phyloP scores from a whole-genome alignment of 1,140 invertebrate genomes.

The Thaumatotibia leucotreta region DNA sequence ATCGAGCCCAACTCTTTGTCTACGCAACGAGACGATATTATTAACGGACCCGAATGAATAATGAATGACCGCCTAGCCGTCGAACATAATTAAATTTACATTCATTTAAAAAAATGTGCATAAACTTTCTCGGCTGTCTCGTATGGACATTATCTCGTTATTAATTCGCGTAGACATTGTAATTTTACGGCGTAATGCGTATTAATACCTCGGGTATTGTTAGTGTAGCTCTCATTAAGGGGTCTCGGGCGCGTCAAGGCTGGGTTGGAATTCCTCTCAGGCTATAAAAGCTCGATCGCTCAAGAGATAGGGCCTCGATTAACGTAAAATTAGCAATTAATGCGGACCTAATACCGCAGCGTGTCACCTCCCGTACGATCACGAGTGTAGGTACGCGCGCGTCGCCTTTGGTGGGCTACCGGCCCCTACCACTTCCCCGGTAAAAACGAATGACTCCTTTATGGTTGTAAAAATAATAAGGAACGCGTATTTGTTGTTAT shows the following conservation, averaged over 20 bases:
- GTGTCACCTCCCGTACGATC: conserved; percentile 34
- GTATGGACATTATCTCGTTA: conserved; percentile 31
- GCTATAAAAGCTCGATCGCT: conserved; percentile 31
- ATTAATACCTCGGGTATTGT: conserved; percentile 40
- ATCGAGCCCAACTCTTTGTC: conserved; percentile 46
- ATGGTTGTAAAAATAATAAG: conserved; percentile 47
- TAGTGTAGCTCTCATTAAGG: conserved; percentile 35
- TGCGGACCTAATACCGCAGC: conserved; percentile 25
- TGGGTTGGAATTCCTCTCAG: conserved; percentile 35
- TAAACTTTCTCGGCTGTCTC: conserved; percentile 27
- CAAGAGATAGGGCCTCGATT: conserved; percentile 17
- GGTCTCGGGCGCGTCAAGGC: conserved; percentile 26
- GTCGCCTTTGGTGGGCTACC: conserved; percentile 54
- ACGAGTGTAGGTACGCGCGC: conserved; percentile 31
- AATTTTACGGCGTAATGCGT: conserved; percentile 43
- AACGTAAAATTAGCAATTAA: conserved; percentile 40
- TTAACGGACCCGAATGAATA: conserved; percentile 28
- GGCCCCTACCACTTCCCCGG: conserved; percentile 36
- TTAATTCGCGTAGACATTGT: conserved; percentile 46
- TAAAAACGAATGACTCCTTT: conserved; percentile 28
- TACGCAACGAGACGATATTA: conserved; percentile 39
- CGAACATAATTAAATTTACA: conserved; percentile 32
- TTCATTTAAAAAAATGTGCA: conserved; percentile 29
- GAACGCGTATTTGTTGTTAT: conserved; percentile 55
- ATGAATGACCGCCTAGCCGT: conserved; percentile 19